Evolutionary conservation across 2,797 vertebrate genomes (phyloP), one percentile per base, ranked within the genome.

Genomic region (Morus bassanus): DNA sequence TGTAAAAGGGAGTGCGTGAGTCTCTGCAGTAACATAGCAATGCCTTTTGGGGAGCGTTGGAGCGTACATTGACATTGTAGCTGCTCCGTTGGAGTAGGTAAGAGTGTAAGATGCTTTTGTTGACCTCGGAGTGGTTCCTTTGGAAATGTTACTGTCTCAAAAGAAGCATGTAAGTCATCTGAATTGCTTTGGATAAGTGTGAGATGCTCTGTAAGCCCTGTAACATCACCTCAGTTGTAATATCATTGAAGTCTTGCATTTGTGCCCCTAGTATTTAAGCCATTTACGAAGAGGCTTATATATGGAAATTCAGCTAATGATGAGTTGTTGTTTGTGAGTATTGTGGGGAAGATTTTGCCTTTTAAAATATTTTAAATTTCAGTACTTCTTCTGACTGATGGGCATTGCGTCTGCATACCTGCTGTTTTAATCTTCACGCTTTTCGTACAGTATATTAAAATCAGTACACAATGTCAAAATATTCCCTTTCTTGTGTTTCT

Each of bases 111-210:
- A 94, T 87, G 91, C 67, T 87, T 72, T 67, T 85, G 72, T 75
- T 96, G 92, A 93, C 83, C 97, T 94, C 78, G 51, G 88, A 95
- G 94, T 56, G 89, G 91, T 76, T 97, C 92, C 91, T 97, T 88
- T 94, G 95, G 95, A 96, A 92, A 89, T 67, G 74, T 94, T 96
- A 27, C 85, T 84, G 13, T 48, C 96, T 95, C 94, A 91, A 54
- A 96, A 84, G 91, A 94, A 94, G 63, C 73, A 16, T 93, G 48
- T 89, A 89, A 94, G 87, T 96, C 75, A 85, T 48, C 95, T 43
- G 69, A 69, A 96, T 94, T 85, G 89, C 79, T 93, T 56, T 95
- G 93, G 51, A 2, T 93, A 45, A 77, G 84, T n/a, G 84, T n/a
- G 60, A 96, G 60, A 50, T 60, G 93, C 68, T 94, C 96, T 93